Evolutionary conservation across 2,113 vertebrate species (phyloP), one percentile per base, ranked within the genome.

Genomic region (Phodopus roborovskii): DNA sequence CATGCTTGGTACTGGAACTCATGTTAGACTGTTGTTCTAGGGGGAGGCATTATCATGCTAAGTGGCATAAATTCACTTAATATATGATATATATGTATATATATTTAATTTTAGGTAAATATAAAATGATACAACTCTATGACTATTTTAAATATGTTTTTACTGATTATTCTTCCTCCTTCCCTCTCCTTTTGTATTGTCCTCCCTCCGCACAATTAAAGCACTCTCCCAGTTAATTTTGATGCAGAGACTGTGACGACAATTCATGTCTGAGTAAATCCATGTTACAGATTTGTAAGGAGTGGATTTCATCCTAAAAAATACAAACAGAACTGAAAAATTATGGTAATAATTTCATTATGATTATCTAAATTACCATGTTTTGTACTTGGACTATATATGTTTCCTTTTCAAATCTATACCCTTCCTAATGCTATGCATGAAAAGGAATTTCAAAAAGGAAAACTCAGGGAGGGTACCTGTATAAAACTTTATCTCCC

Each of bases 261-360:
- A 62, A 7, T 19, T 83, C 26, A 56, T 28, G 68, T 81, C 50
- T 64, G 50, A 81, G 73, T 30, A 36, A 7, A 56, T 36, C 10
- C 26, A 42, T 8, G 73, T 84, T 93, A 53, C 66, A 58, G 16
- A 90, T 71, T 78, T 91, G 20, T 53, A 74, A 91, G 24, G 58
- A 81, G 19, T 33, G 53, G 33, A 36, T 48, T 94, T 88, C 56
- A 8, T 90, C 84, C 48, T 92, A 88, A 83, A 45, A 95, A 88
- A 78, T 68, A 70, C 36, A 68, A 50, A 78, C 68, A 19, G 22
- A 82, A 85, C 45, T 11, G 6, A 36, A 88, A 68, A 75, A 75
- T 74, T 73, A 26, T 58, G 56, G n/a, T 24, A 71, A 78, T 73
- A 2, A 66, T 81, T 88, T 73, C 3, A 36, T 56, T 81, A 64